Conservation (phyloP, 1,140 invertebrate species). For the Hestina assimilis region DNA sequence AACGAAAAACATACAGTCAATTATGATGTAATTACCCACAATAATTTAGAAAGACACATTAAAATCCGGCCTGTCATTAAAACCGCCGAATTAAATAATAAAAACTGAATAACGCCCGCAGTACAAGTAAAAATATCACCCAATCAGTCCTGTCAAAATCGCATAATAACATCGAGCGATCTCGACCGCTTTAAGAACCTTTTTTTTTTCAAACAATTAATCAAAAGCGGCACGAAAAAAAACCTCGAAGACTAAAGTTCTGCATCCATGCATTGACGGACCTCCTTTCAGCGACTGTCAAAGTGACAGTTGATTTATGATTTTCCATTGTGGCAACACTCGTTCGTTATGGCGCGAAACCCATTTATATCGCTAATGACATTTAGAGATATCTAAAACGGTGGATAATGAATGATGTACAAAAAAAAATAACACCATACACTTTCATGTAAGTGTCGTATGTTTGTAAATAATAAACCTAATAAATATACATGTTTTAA, state of each 20-base stretch:
- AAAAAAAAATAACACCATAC: background rate
- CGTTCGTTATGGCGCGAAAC: slow-evolving; percentile 66
- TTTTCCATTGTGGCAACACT: slow-evolving; percentile 65
- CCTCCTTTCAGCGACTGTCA: slow-evolving; percentile 68
- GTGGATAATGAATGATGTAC: slow-evolving; percentile 20
- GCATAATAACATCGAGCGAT: slow-evolving; percentile 20
- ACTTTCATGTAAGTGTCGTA: background rate
- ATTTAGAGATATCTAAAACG: slow-evolving; percentile 43
- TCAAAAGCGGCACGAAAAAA: slow-evolving; percentile 51
- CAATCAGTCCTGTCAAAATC: slow-evolving; percentile 14
- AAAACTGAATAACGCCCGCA: background rate
- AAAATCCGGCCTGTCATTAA: background rate
- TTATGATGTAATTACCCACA: background rate
- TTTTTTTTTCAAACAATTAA: slow-evolving; percentile 58
- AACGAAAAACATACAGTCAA: too few species aligned
- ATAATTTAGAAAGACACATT: background rate
- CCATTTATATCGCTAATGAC: slow-evolving; percentile 65
- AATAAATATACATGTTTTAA: background rate
- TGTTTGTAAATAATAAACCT: background rate
- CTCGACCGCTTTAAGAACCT: slow-evolving; percentile 23
- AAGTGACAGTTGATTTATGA: slow-evolving; percentile 72
- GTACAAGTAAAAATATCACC: slow-evolving; percentile 15
- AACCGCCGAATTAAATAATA: background rate
- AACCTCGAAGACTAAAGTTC: slow-evolving; percentile 55
- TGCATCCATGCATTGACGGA: slow-evolving; percentile 70